These are phyloP conservation scores for Aeoliscus strigatus DNA, from an alignment of 2,797 vertebrate genomes.

Conservation along the genomic window DNA sequence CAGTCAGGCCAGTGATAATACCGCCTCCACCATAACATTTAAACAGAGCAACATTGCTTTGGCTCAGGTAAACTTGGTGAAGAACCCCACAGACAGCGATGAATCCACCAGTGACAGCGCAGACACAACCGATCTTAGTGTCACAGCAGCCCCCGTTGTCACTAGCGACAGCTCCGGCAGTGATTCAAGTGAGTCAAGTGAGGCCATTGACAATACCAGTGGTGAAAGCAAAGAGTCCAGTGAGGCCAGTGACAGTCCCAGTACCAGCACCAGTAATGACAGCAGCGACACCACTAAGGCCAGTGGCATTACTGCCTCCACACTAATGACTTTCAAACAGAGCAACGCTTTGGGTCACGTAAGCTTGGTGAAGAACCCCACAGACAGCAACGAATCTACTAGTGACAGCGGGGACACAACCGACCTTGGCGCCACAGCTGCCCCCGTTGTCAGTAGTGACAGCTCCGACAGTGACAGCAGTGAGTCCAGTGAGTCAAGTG, in stretches of 20 bases:
- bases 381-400: constrained; percentile 29
- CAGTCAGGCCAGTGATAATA: constrained; percentile 6
- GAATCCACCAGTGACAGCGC: constrained; percentile 19
- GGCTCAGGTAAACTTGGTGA: constrained; percentile 4
- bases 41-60: constrained; percentile 4
- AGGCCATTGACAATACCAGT: constrained; percentile 29
- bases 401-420: constrained; percentile 8
- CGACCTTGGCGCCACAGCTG: not conserved
- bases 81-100: constrained; percentile 20
- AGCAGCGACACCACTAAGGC: constrained; percentile 3
- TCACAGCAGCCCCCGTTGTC: not conserved
- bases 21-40: not conserved
- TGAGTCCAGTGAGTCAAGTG: constrained; percentile 16
- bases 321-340: not conserved
- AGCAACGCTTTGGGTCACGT: not conserved
- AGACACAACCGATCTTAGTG: constrained; percentile 1
- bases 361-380: constrained; percentile 9
- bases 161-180: constrained; percentile 4
- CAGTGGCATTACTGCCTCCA: constrained; percentile 6
- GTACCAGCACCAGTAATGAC: constrained; percentile 5
- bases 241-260: constrained; percentile 27
- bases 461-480: constrained; percentile 35
- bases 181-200: constrained; percentile 25
- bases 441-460: constrained; percentile 15
- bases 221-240: constrained; percentile 12